These are phyloP conservation scores for Drosophila parabipectinata DNA, from an alignment of 1,140 invertebrate species.

Conservation along the genomic window DNA sequence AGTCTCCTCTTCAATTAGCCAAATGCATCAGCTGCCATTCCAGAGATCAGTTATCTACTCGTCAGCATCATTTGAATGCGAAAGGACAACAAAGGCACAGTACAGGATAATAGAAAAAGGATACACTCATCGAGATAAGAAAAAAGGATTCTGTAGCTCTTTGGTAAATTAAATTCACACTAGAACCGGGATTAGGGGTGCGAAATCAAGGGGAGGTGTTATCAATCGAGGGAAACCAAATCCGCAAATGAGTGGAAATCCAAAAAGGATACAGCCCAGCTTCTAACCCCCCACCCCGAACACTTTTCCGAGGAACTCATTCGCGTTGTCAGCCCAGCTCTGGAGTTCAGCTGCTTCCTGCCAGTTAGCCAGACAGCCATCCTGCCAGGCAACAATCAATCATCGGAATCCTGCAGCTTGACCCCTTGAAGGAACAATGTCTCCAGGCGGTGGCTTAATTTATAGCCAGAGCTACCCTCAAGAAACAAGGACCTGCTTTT, in stretches of 20 bases:
- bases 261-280: neutral
- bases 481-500: slow-evolving; percentile 62
- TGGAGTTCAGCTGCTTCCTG: slow-evolving; percentile 75
- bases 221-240: slow-evolving; percentile 70
- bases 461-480: slow-evolving; percentile 72
- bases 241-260: slow-evolving; percentile 65
- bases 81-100: slow-evolving; percentile 42
- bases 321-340: neutral
- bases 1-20: slow-evolving; percentile 62
- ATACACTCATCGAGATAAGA: slow-evolving; percentile 63
- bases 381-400: slow-evolving; percentile 61
- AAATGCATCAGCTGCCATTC: slow-evolving; percentile 56
- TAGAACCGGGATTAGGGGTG: slow-evolving; percentile 76
- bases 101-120: slow-evolving; percentile 8
- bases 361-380: slow-evolving; percentile 23
- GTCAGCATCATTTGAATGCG: slow-evolving; percentile 58
- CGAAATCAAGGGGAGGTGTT: slow-evolving; percentile 36
- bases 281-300: too few species aligned
- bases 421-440: slow-evolving; percentile 40
- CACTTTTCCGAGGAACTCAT: slow-evolving; percentile 38
- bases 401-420: slow-evolving; percentile 66
- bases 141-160: slow-evolving; percentile 72
- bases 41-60: slow-evolving; percentile 18
- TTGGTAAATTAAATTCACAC: slow-evolving; percentile 83
- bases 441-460: slow-evolving; percentile 77